Conservation (phyloP, 1,140 invertebrate species). For the Solen grandis region DNA sequence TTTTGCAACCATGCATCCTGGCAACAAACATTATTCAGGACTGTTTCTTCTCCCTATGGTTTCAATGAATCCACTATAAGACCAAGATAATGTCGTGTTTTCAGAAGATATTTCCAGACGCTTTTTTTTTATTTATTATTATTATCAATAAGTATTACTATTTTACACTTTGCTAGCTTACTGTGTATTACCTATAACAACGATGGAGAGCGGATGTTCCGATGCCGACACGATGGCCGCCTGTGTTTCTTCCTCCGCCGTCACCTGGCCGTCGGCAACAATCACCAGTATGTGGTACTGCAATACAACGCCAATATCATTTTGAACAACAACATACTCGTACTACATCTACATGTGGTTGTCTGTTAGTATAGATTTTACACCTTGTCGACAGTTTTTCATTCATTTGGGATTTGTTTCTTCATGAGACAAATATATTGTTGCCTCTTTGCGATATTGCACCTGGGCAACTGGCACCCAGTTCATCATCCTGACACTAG, state of each 20-base stretch:
- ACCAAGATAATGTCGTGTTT: too few relatives aligned
- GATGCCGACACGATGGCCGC: slow-evolving; percentile 83
- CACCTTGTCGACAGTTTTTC: not conserved
- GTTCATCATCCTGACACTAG: too few relatives aligned
- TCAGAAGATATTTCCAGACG: too few relatives aligned
- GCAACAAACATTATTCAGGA: too few relatives aligned
- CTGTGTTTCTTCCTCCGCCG: slow-evolving; percentile 79
- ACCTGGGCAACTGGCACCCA: not conserved
- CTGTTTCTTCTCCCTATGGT: too few relatives aligned
- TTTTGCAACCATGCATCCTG: too few relatives aligned
- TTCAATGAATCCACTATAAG: too few relatives aligned
- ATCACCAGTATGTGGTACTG: slow-evolving; percentile 82
- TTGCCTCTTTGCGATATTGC: not conserved
- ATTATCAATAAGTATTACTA: too few relatives aligned
- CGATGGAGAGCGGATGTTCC: slow-evolving; percentile 82
- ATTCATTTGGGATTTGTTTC: not conserved
- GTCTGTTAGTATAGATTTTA: too few relatives aligned
- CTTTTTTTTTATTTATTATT: too few relatives aligned
- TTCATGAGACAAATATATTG: not conserved
- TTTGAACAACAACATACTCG: not conserved
- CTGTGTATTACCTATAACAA: slow-evolving; percentile 83
- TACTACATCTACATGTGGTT: not conserved
- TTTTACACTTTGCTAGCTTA: too few relatives aligned
- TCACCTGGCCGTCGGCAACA: slow-evolving; percentile 82
- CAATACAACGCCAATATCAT: slow-evolving; percentile 1